Evolutionary conservation across 1,140 invertebrate species (phyloP).

Genomic region (Parasteatoda tepidariorum): DNA sequence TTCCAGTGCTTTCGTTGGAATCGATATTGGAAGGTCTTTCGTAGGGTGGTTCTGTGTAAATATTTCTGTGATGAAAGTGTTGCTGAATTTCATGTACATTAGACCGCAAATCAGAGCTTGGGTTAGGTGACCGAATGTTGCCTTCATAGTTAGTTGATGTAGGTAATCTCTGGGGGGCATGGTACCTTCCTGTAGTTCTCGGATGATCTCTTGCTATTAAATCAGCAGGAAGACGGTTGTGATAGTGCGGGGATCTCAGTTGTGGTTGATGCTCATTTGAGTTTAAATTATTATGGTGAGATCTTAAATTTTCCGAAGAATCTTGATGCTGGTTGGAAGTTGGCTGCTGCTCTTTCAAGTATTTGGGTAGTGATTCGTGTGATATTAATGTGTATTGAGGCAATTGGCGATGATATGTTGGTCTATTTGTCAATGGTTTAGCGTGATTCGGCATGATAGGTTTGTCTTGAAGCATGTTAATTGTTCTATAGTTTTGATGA

Average conservation of each 20-base stretch:
- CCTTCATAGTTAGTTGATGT: not conserved
- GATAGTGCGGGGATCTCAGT: not conserved
- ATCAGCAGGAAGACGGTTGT: not conserved
- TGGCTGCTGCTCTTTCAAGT: constrained; percentile 3
- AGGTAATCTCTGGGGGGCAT: not conserved
- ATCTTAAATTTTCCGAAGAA: not conserved
- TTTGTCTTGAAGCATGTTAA: not conserved
- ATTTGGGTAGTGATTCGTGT: constrained; percentile 2
- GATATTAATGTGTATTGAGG: constrained; percentile 4
- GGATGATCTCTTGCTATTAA: not conserved
- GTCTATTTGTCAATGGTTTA: not conserved
- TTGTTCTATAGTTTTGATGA: not conserved
- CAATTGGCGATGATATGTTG: not conserved
- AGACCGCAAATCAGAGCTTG: not conserved
- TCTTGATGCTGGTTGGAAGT: not conserved
- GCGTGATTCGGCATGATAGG: not conserved
- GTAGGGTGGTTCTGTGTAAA: not conserved
- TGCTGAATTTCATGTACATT: not conserved
- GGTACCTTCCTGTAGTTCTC: too few species aligned
- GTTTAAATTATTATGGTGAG: too few species aligned
- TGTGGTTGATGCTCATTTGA: too few species aligned
- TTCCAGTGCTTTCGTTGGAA: not conserved
- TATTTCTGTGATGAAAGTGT: not conserved
- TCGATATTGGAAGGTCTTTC: not conserved
- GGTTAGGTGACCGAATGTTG: not conserved